Percentiles rank a stretch among this genome's conserved stretches.
Conservation (phyloP, 1,140 invertebrate species). For the Latrodectus geometricus region DNA sequence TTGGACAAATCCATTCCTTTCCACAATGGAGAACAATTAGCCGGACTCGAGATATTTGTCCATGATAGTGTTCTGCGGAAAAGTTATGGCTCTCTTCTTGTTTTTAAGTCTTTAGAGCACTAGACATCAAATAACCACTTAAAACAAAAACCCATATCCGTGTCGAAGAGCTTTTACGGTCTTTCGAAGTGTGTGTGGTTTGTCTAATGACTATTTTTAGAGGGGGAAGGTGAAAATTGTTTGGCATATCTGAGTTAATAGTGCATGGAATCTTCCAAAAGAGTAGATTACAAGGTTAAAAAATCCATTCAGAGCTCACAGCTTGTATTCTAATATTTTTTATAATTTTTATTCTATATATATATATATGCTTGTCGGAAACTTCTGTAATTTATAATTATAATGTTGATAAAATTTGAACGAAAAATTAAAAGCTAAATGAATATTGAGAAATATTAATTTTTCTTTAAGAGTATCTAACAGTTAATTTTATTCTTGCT, state of each 20-base stretch:
- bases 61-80: slow-evolving; percentile 32
- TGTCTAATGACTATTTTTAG: background rate
- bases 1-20: slow-evolving; percentile 28
- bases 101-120: slow-evolving; percentile 4
- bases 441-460: too few species aligned
- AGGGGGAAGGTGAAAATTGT: background rate
- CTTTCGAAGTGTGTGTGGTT: background rate
- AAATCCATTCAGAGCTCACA: too few species aligned
- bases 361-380: too few species aligned
- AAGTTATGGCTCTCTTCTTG: slow-evolving; percentile 23
- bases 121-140: background rate
- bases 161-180: background rate
- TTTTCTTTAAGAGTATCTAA: too few species aligned
- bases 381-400: too few species aligned
- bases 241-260: background rate
- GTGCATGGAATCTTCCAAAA: too few species aligned
- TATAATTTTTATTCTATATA: too few species aligned
- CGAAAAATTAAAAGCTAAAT: too few species aligned
- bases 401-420: too few species aligned
- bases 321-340: too few species aligned
- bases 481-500: too few species aligned
- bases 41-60: slow-evolving; percentile 48
- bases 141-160: slow-evolving; percentile 3
- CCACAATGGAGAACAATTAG: slow-evolving; percentile 43
- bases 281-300: too few species aligned